These are phyloP conservation scores for Drosophila ercepeae DNA, from an alignment of 1,140 invertebrate species.

Conservation along the genomic window DNA sequence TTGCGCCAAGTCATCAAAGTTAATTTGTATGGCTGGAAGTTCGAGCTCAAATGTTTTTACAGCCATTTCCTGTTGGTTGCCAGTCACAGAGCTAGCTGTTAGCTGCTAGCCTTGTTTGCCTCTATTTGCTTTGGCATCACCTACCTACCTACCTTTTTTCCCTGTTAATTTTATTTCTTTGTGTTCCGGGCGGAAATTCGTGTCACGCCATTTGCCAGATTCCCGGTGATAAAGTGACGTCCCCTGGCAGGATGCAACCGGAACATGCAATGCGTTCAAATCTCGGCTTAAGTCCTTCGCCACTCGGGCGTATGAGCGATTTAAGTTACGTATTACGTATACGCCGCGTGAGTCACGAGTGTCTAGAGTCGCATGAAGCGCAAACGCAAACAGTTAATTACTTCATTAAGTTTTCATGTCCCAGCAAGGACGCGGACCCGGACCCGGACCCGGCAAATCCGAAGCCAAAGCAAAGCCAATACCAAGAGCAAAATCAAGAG, in stretches of 20 bases:
- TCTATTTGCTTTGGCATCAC: conserved; percentile 20
- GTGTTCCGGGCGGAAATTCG: conserved; percentile 39
- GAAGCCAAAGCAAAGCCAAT: conserved; percentile 4
- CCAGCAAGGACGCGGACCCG: conserved; percentile 14
- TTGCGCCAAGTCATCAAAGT: conserved; percentile 75
- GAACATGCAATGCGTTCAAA: conserved; percentile 55
- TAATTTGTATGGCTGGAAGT: conserved; percentile 64
- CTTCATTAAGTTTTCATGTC: conserved; percentile 79
- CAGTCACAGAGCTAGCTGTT: conserved; percentile 20
- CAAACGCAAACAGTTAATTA: conserved; percentile 81
- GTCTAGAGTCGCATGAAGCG: conserved; percentile 43
- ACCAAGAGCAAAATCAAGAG: neutral
- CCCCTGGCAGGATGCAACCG: conserved; percentile 40
- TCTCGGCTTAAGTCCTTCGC: conserved; percentile 25
- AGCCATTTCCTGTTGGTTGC: conserved; percentile 59
- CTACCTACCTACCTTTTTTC: neutral
- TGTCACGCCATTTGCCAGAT: conserved; percentile 67
- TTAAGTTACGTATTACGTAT: conserved; percentile 6
- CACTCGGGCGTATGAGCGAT: conserved; percentile 51
- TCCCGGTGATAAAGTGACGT: conserved; percentile 51
- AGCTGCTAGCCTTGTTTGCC: conserved; percentile 21
- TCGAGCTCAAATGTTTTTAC: conserved; percentile 72
- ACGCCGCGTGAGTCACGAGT: too few species aligned
- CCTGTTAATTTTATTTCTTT: neutral
- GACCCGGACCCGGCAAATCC: too few species aligned